Conservation (phyloP, 2,888 invertebrate species). For the Dasypogon diadema region DNA sequence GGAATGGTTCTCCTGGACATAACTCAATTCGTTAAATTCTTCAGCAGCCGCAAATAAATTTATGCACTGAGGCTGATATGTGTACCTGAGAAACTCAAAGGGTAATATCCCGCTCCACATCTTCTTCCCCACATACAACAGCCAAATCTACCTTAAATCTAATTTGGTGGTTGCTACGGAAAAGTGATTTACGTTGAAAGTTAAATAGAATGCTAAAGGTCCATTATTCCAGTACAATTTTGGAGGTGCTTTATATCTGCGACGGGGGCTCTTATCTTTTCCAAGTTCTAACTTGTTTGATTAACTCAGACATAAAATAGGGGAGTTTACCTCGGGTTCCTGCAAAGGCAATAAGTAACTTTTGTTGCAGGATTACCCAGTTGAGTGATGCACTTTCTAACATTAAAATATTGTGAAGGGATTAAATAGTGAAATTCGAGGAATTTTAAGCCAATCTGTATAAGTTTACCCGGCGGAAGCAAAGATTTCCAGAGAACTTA, state of each 20-base stretch:
- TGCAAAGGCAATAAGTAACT: too few species aligned
- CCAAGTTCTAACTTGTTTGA: background rate
- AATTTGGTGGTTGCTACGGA: constrained; percentile 5
- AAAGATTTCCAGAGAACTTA: too few species aligned
- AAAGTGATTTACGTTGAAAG: constrained; percentile 46
- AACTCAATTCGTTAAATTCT: constrained; percentile 34
- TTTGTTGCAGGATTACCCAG: too few species aligned
- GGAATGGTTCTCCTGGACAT: constrained; percentile 4
- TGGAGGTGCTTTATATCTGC: background rate
- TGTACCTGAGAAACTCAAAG: background rate
- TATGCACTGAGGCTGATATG: constrained; percentile 22
- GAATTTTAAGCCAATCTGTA: too few species aligned
- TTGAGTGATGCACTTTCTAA: too few species aligned
- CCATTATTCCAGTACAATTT: constrained; percentile 3
- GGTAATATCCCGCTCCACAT: background rate
- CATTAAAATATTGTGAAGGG: too few species aligned
- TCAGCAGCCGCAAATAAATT: background rate
- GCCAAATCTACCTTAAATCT: constrained; percentile 39
- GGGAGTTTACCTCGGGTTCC: background rate
- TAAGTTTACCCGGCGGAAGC: background rate
- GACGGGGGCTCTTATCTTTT: background rate
- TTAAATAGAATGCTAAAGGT: constrained; percentile 31
- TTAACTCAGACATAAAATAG: background rate
- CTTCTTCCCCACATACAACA: background rate
- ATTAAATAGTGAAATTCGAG: too few species aligned